A percentile compares a stretch with the other conserved stretches of the same genome.
phyloP scores from a whole-genome alignment of 2,888 invertebrate species.

The Cyclophora punctaria region DNA sequence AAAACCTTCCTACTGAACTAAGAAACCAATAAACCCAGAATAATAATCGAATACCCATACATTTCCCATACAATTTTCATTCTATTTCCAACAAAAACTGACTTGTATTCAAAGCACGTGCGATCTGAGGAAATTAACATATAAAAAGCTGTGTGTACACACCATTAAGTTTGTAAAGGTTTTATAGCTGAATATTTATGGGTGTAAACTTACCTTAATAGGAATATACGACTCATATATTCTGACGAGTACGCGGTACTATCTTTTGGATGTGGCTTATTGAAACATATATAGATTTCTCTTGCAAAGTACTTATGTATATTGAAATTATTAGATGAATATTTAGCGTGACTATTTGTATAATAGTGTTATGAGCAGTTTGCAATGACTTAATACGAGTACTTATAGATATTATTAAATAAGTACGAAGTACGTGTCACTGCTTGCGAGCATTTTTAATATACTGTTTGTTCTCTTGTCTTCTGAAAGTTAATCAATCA shows the following conservation, averaged over 20 bases:
- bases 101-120: conserved; percentile 29
- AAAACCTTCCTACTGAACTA: too few relatives aligned
- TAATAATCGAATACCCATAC: conserved; percentile 8
- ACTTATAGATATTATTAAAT: too few relatives aligned
- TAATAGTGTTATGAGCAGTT: too few relatives aligned
- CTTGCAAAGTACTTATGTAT: too few relatives aligned
- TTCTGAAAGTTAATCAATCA: too few relatives aligned
- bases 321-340: too few relatives aligned
- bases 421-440: too few relatives aligned
- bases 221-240: conserved; percentile 48
- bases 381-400: too few relatives aligned
- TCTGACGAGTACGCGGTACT: conserved; percentile 9
- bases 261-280: conserved; percentile 23
- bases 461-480: too few relatives aligned
- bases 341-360: too few relatives aligned
- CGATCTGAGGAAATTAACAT: conserved; percentile 48
- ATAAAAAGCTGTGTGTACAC: conserved; percentile 49
- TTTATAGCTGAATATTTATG: conserved; percentile 59
- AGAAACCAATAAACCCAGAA: too few relatives aligned
- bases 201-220: conserved; percentile 58
- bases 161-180: conserved; percentile 56
- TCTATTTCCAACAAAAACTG: conserved; percentile 6
- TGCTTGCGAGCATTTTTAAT: too few relatives aligned
- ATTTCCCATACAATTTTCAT: conserved; percentile 7
- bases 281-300: not conserved